phyloP scores from a whole-genome alignment of 2,888 invertebrate genomes.

The Idaea aversata region DNA sequence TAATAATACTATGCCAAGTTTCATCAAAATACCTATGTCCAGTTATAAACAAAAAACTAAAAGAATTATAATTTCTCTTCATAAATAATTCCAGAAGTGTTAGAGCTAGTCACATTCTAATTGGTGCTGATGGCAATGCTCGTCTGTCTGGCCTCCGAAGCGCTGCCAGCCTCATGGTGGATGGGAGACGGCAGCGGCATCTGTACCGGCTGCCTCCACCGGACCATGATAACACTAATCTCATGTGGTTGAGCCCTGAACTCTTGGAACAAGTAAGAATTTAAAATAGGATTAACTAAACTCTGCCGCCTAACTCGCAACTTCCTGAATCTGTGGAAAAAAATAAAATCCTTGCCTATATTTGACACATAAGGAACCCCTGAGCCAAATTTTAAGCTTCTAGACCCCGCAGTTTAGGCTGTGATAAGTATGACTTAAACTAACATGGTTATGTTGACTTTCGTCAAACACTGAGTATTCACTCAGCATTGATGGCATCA shows the following conservation, averaged over 20 bases:
- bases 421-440: not conserved
- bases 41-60: too few relatives aligned
- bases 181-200: conserved; percentile 84
- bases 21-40: too few relatives aligned
- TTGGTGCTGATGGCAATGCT: conserved; percentile 86
- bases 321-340: too few relatives aligned
- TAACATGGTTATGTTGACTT: not conserved
- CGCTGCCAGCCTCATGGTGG: conserved; percentile 85
- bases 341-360: too few relatives aligned
- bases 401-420: conserved; percentile 1
- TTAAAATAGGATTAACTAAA: not conserved
- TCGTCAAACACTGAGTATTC: too few relatives aligned
- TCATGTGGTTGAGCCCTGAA: conserved; percentile 97
- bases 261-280: conserved; percentile 87
- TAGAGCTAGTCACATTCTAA: conserved; percentile 90
- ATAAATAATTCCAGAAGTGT: conserved; percentile 89
- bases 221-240: conserved; percentile 82
- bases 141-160: conserved; percentile 90
- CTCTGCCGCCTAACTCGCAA: not conserved
- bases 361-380: too few relatives aligned
- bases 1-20: too few relatives aligned
- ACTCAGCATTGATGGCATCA: too few relatives aligned
- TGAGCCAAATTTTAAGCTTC: not conserved
- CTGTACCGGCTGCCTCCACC: conserved; percentile 89
- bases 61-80: too few relatives aligned